phyloP scores from a whole-genome alignment of 1,140 invertebrate species.

The Atopsyche davidsoni region DNA sequence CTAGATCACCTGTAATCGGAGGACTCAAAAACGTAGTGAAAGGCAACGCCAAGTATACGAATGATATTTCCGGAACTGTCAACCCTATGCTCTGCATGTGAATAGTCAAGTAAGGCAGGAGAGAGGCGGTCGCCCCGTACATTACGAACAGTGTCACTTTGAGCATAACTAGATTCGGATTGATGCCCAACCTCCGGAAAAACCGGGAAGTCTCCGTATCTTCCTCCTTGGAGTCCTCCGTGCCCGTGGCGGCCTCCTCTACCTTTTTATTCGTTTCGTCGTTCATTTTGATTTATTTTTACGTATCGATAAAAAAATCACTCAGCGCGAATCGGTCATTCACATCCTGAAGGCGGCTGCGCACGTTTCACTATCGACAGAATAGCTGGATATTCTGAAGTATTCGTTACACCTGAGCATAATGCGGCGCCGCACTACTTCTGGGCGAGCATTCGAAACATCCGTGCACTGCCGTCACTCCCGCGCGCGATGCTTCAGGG shows the following conservation, averaged over 20 bases:
- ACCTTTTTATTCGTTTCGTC: slow-evolving; percentile 37
- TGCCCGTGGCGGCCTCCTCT: slow-evolving; percentile 32
- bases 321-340: no score
- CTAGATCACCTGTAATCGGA: slow-evolving; percentile 70
- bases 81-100: slow-evolving; percentile 84
- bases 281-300: slow-evolving; percentile 25
- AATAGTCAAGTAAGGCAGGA: slow-evolving; percentile 76
- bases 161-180: slow-evolving; percentile 68
- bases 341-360: no score
- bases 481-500: not conserved
- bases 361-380: slow-evolving; percentile 9
- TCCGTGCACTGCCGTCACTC: no score
- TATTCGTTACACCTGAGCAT: no score
- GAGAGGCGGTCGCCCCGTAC: slow-evolving; percentile 72
- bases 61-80: slow-evolving; percentile 74
- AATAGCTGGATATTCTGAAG: slow-evolving; percentile 2
- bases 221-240: slow-evolving; percentile 36
- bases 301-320: no score
- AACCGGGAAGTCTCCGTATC: slow-evolving; percentile 34
- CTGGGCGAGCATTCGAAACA: no score
- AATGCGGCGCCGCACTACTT: no score
- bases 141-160: slow-evolving; percentile 75
- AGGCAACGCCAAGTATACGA: slow-evolving; percentile 76
- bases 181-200: slow-evolving; percentile 49
- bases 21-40: slow-evolving; percentile 75